These are phyloP conservation scores for Synodontis membranacea DNA, from an alignment of 2,113 vertebrate genomes.

Conservation along the genomic window DNA sequence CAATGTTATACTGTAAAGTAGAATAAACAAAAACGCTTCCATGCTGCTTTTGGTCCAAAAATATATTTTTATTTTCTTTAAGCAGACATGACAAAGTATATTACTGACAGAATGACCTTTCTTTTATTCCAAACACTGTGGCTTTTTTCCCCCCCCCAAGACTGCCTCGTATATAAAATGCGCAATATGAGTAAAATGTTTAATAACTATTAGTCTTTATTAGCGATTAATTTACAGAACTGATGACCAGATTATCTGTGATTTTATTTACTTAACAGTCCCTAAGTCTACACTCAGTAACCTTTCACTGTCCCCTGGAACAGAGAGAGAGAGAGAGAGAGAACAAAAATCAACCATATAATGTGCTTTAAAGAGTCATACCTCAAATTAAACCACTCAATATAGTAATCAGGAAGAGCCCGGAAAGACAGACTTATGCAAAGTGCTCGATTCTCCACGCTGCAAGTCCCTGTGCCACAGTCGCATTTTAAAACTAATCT, in stretches of 20 bases:
- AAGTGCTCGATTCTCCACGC: slow-evolving; percentile 19
- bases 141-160: background rate
- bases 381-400: background rate
- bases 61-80: background rate
- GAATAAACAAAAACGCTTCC: background rate
- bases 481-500: slow-evolving; percentile 50
- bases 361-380: slow-evolving; percentile 11
- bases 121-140: too few relatives aligned
- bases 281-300: background rate
- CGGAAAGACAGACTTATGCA: slow-evolving; percentile 10
- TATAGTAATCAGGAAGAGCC: background rate
- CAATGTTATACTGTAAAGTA: background rate
- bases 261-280: background rate
- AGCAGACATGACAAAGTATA: background rate
- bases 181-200: background rate
- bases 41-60: background rate
- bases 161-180: background rate
- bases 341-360: background rate
- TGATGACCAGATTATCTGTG: background rate
- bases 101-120: background rate
- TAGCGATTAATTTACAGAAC: background rate
- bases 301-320: background rate
- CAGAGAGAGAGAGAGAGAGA: too few relatives aligned
- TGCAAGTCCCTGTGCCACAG: slow-evolving; percentile 43
- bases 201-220: background rate